Base-by-base conservation (phyloP, 1,140 invertebrate genomes). In the Octopus sinensis region DNA sequence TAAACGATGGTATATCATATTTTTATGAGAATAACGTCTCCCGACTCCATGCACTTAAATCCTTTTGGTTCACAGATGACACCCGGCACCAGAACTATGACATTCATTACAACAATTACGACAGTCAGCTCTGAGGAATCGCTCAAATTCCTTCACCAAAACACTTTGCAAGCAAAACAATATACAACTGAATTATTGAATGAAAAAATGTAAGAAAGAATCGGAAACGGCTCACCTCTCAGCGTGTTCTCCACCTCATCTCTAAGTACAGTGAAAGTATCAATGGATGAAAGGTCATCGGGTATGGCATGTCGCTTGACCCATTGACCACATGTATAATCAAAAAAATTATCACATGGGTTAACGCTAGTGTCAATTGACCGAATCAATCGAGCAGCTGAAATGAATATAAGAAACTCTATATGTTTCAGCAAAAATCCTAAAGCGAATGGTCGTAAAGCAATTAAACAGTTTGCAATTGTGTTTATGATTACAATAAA, bases 321-420 rank as follows among this genome's bases (percentile, higher is more conserved):
- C 87, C 87, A 89, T 4, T 56, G 17, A 0, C 89, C 96, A 88
- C 97, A 99, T 0, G 97, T 93, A 90, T 95, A 99, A 79, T 95
- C 92, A 90, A 98, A 99, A 91, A 98, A 98, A 90, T 98, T 96
- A 54, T 96, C 93, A 89, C 97, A 99, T 0, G 97, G 97, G 89
- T 97, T 92, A 5, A 94, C 92, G 0, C 90, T 90, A n/a, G 82
- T 76, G 81, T 93, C 91, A 82, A 93, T 89, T 52, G 89, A 88
- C 5, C 87, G 86, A 53, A 92, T 83, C 17, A 93, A 81, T 10
- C 79, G 68, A 13, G 82, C 83, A 80, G 84, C 84, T 83, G 54
- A n/a, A 73, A 53, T 30, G 13, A 43, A 43, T 43, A 43, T 43
- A 43, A 43, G 30, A 43, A 43, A 43, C 3, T 43, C 30, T 1